phyloP scores from a whole-genome alignment of 2,113 vertebrate species.

The Gila orcuttii region DNA sequence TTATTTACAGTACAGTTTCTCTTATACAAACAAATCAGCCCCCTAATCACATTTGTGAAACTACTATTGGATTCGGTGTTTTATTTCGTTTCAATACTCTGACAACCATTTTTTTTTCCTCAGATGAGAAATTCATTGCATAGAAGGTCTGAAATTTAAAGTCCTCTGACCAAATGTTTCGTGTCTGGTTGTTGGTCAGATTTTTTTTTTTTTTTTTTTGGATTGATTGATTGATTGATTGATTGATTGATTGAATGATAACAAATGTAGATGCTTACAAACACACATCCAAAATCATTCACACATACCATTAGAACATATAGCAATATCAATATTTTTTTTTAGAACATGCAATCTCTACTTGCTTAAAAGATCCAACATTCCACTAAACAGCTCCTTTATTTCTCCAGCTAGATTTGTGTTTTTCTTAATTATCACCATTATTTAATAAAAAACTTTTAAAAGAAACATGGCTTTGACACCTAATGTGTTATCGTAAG shows the following conservation, averaged over 20 bases:
- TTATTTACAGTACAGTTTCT: slow-evolving; percentile 73
- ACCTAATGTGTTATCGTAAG: slow-evolving; percentile 40
- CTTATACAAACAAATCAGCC: slow-evolving; percentile 75
- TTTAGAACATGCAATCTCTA: slow-evolving; percentile 75
- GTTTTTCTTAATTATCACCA: background rate
- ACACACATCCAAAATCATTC: slow-evolving; percentile 48
- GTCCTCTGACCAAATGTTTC: slow-evolving; percentile 67
- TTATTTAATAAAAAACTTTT: slow-evolving; percentile 13
- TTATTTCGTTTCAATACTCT: slow-evolving; percentile 70
- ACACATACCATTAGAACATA: slow-evolving; percentile 71
- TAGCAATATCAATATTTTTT: slow-evolving; percentile 71
- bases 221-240: background rate
- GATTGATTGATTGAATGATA: slow-evolving; percentile 18
- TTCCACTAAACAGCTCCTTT: slow-evolving; percentile 63
- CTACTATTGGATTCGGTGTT: slow-evolving; percentile 66
- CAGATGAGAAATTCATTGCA: slow-evolving; percentile 89
- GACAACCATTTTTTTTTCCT: slow-evolving; percentile 70
- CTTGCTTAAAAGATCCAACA: slow-evolving; percentile 68
- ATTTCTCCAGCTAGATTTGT: background rate
- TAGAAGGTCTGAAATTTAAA: slow-evolving; percentile 92
- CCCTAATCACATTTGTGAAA: slow-evolving; percentile 59
- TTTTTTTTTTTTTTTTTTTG: slow-evolving; percentile 44
- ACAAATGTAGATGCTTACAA: slow-evolving; percentile 52
- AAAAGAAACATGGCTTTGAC: slow-evolving; percentile 37
- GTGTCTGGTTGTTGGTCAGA: slow-evolving; percentile 58